phyloP scores from a whole-genome alignment of 2,888 invertebrate species.

The Orthonevra nobilis region DNA sequence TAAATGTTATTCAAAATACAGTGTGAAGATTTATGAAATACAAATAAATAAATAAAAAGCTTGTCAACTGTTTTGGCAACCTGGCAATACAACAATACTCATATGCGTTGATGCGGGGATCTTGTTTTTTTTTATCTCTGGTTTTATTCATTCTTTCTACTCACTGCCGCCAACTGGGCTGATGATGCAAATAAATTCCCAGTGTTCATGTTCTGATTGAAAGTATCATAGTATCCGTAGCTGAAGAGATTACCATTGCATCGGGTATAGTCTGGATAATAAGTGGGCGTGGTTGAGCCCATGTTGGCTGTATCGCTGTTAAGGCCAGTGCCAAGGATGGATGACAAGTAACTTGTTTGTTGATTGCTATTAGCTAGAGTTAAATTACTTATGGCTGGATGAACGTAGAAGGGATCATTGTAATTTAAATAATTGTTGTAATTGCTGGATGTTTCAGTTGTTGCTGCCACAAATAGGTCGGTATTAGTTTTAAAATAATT shows the following conservation, averaged over 20 bases:
- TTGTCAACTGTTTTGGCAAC: conserved; percentile 9
- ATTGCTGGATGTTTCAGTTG: conserved; percentile 23
- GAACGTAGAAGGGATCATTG: conserved; percentile 51
- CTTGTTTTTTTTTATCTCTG: background rate
- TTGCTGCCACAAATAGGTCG: conserved; percentile 69
- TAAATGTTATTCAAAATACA: conserved; percentile 52
- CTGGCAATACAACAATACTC: too few species aligned
- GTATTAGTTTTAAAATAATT: conserved; percentile 51
- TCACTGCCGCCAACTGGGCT: conserved; percentile 45
- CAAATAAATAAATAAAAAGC: conserved; percentile 20
- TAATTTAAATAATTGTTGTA: conserved; percentile 31
- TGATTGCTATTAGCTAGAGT: conserved; percentile 21
- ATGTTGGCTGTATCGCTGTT: conserved; percentile 11
- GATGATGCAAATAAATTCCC: conserved; percentile 48
- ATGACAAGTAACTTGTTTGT: conserved; percentile 20
- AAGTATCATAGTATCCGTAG: conserved; percentile 48
- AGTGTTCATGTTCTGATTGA: conserved; percentile 49
- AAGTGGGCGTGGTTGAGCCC: conserved; percentile 16
- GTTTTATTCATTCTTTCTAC: conserved; percentile 17
- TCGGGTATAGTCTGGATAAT: conserved; percentile 13
- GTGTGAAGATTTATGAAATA: conserved; percentile 31
- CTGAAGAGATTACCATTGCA: conserved; percentile 59
- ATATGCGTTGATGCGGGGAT: conserved; percentile 2
- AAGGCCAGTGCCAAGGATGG: conserved; percentile 43
- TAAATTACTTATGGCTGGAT: conserved; percentile 15